Evolutionary conservation across 2,888 invertebrate species (phyloP).

Genomic region (Mylabris sibirica): DNA sequence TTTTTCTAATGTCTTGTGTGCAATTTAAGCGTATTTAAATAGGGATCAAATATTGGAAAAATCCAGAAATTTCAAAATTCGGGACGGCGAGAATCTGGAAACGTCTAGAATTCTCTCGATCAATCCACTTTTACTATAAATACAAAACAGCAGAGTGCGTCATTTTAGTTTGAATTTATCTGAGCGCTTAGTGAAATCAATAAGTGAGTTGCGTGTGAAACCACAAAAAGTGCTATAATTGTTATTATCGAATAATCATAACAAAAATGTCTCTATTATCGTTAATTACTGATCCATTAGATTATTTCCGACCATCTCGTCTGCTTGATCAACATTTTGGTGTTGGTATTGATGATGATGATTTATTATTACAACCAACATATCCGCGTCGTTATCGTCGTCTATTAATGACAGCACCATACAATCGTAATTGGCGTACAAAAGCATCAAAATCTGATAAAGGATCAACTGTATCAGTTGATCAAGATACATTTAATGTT

Average conservation of each 20-base stretch:
- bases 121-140: background rate
- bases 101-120: no score
- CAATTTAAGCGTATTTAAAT: no score
- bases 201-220: background rate
- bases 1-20: no score
- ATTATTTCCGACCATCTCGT: conserved; percentile 20
- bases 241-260: background rate
- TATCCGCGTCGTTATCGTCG: conserved; percentile 15
- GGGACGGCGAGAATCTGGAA: no score
- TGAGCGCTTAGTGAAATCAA: background rate
- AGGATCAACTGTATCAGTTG: conserved; percentile 14
- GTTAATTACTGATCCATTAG: conserved; percentile 19
- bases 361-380: conserved; percentile 14
- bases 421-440: conserved; percentile 16
- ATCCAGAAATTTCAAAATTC: no score
- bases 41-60: no score
- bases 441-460: conserved; percentile 13
- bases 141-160: background rate
- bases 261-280: conserved; percentile 18
- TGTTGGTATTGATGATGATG: conserved; percentile 17
- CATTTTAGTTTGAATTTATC: background rate
- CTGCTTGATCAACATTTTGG: conserved; percentile 20
- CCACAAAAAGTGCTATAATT: background rate
- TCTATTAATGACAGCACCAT: conserved; percentile 4
- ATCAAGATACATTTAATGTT: conserved; percentile 20